phyloP scores from a whole-genome alignment of 30 jellyfish, hydroid and myxozoan species.

The Cassiopea andromeda region DNA sequence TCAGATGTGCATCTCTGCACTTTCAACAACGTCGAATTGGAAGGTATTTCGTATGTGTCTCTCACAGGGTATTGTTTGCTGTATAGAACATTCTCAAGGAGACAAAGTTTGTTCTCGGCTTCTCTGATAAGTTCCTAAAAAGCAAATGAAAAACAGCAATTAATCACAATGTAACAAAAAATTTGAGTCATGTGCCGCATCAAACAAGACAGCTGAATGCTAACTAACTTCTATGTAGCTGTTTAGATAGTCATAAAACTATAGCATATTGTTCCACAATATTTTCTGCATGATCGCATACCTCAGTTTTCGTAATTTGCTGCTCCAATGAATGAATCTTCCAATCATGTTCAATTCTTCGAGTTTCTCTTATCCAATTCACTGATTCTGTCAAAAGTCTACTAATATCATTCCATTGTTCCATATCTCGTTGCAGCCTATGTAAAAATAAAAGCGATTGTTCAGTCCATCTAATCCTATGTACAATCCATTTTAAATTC shows the following conservation, averaged over 20 bases:
- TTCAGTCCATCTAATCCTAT: no score
- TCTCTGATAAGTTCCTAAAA: slow-evolving; percentile 32
- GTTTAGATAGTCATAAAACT: no score
- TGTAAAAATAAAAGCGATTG: background rate
- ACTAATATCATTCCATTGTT: slow-evolving; percentile 70
- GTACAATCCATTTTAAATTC: no score
- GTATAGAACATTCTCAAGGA: slow-evolving; percentile 54
- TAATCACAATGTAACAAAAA: no score
- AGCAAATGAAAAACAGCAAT: background rate
- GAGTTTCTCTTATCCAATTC: slow-evolving; percentile 40
- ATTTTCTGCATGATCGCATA: background rate
- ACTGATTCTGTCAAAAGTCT: slow-evolving; percentile 21
- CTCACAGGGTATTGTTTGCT: slow-evolving; percentile 69
- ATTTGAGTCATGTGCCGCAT: no score
- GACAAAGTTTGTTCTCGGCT: slow-evolving; percentile 41
- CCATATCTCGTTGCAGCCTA: slow-evolving; percentile 56
- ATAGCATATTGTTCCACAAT: background rate
- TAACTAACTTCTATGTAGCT: no score
- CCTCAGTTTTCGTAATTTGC: slow-evolving; percentile 71
- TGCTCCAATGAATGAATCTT: slow-evolving; percentile 44
- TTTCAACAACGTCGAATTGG: slow-evolving; percentile 30
- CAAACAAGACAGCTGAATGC: no score
- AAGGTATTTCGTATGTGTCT: slow-evolving; percentile 41
- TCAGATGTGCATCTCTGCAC: slow-evolving; percentile 51
- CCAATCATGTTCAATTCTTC: slow-evolving; percentile 65